These are phyloP conservation scores for Lydus trimaculatus DNA, from an alignment of 2,888 invertebrate species.

Conservation along the genomic window DNA sequence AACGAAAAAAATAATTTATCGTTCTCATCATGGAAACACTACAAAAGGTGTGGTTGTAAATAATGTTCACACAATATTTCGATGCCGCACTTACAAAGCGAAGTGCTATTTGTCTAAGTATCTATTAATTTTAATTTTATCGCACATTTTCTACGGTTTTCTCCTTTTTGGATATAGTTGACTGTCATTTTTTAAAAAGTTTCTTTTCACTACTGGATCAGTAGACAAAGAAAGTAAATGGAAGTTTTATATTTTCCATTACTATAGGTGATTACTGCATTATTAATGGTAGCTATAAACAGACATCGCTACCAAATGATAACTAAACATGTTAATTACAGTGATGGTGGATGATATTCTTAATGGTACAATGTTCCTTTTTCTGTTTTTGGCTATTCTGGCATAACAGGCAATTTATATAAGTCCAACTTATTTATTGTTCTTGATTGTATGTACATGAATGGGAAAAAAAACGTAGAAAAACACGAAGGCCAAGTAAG, in stretches of 20 bases:
- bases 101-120: conserved; percentile 58
- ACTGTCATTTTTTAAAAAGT: conserved; percentile 51
- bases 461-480: not conserved
- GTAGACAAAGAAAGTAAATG: conserved; percentile 10
- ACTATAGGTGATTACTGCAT: conserved; percentile 51
- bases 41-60: conserved; percentile 59
- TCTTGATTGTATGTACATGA: not conserved
- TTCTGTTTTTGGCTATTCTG: conserved; percentile 13
- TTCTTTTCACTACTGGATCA: conserved; percentile 46
- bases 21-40: conserved; percentile 56
- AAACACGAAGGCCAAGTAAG: not conserved
- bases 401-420: not conserved
- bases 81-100: conserved; percentile 53
- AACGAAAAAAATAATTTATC: conserved; percentile 53
- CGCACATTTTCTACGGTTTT: conserved; percentile 47
- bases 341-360: conserved; percentile 43
- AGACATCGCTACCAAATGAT: conserved; percentile 50
- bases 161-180: conserved; percentile 42
- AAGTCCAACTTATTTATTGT: not conserved
- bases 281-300: conserved; percentile 52
- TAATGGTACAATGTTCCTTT: conserved; percentile 29
- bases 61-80: conserved; percentile 60
- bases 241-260: conserved; percentile 49
- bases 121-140: conserved; percentile 59
- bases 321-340: conserved; percentile 53